A percentile compares a stretch with the other conserved stretches of the same genome.
phyloP scores from a whole-genome alignment of 1,140 invertebrate species.

The Rhopalosiphum padi region DNA sequence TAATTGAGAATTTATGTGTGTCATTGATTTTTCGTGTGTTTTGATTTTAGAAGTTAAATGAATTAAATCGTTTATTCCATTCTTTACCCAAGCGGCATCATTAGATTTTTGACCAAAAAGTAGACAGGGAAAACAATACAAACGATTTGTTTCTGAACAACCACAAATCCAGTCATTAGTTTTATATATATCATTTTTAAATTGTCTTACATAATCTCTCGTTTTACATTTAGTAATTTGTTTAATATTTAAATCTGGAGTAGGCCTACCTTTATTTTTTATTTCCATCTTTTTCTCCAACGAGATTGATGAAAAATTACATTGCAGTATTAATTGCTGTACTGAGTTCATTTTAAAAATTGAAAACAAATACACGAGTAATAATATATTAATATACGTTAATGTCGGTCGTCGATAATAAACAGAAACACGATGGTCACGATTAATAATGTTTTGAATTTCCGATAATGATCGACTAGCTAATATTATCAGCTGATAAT shows the following conservation, averaged over 20 bases:
- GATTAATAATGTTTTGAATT: no score
- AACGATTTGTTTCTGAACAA: background rate
- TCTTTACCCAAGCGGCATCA: background rate
- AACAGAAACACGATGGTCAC: background rate
- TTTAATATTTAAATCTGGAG: background rate
- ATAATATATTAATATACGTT: no score
- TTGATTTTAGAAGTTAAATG: slow-evolving; percentile 57
- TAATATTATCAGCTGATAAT: no score
- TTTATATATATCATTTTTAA: background rate
- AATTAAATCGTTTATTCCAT: slow-evolving; percentile 9
- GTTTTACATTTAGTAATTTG: slow-evolving; percentile 4
- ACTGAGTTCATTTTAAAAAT: background rate
- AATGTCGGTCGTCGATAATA: background rate
- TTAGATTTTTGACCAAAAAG: background rate
- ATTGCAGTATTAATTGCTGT: slow-evolving; percentile 2
- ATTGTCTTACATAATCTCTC: background rate
- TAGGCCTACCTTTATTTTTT: slow-evolving; percentile 25
- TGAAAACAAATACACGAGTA: background rate
- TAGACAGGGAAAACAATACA: slow-evolving; percentile 8
- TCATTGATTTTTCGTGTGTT: slow-evolving; percentile 42
- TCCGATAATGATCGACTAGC: no score
- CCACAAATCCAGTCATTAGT: slow-evolving; percentile 20
- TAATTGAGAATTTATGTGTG: slow-evolving; percentile 54
- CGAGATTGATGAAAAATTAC: background rate
- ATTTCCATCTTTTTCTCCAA: slow-evolving; percentile 23